phyloP scores from a whole-genome alignment of 1,140 invertebrate species.

The Drosophila lini region DNA sequence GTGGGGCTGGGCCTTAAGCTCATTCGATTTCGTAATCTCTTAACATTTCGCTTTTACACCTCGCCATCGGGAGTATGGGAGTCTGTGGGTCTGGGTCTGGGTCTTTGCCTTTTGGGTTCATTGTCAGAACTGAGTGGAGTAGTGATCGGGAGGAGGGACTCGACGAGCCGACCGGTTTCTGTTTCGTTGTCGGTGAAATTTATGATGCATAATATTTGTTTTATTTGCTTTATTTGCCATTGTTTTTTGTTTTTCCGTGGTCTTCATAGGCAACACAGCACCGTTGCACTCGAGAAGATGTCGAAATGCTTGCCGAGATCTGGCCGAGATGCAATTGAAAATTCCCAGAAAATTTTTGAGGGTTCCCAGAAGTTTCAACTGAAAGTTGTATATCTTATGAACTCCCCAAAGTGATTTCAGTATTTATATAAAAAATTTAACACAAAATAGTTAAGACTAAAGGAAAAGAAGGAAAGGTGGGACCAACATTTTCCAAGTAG shows the following conservation, averaged over 20 bases:
- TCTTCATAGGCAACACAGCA: constrained; percentile 29
- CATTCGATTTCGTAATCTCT: constrained; percentile 65
- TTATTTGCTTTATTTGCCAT: constrained; percentile 65
- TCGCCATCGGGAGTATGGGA: constrained; percentile 4
- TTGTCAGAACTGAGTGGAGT: constrained; percentile 61
- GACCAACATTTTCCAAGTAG: background rate
- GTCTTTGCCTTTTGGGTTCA: constrained; percentile 60
- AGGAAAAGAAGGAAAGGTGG: background rate
- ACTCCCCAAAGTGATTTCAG: background rate
- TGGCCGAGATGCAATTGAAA: constrained; percentile 41
- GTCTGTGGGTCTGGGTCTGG: constrained; percentile 38
- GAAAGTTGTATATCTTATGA: background rate
- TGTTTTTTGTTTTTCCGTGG: constrained; percentile 41
- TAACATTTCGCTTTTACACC: constrained; percentile 59
- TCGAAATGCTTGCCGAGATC: background rate
- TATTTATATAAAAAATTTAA: background rate
- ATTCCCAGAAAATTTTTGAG: constrained; percentile 20
- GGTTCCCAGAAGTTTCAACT: constrained; percentile 15
- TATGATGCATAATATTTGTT: constrained; percentile 71
- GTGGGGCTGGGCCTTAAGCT: constrained; percentile 5
- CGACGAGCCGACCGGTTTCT: constrained; percentile 27
- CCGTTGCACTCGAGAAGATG: constrained; percentile 38
- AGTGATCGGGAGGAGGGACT: constrained; percentile 4
- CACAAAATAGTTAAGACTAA: background rate
- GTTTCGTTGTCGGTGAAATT: constrained; percentile 65